A percentile compares a stretch with the other conserved stretches of the same genome.
Evolutionary conservation across 2,888 invertebrate species (phyloP).

Genomic region (Hermaeophaga mercurialis): DNA sequence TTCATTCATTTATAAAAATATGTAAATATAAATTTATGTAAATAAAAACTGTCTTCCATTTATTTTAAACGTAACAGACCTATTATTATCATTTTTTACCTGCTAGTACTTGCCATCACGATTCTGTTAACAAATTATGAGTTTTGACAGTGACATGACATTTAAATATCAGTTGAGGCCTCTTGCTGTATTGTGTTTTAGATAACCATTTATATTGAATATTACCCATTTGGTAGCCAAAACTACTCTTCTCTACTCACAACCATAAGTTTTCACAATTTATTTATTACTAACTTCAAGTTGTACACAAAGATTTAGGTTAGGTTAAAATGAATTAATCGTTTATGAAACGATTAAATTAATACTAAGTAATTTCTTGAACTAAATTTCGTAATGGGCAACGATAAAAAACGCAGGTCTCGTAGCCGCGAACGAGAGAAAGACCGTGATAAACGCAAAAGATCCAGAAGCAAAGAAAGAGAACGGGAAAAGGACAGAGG

Average conservation of each 20-base stretch:
- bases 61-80: neutral
- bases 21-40: neutral
- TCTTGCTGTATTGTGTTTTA: no score
- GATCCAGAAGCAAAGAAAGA: conserved; percentile 55
- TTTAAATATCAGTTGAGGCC: no score
- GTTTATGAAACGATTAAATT: no score
- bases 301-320: no score
- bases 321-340: no score
- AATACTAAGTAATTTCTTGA: no score
- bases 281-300: neutral
- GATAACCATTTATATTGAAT: no score
- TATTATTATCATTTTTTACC: neutral
- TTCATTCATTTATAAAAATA: neutral
- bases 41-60: neutral
- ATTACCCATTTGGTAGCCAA: no score
- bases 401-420: conserved; percentile 55
- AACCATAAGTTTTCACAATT: neutral
- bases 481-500: conserved; percentile 36
- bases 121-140: neutral
- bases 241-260: neutral
- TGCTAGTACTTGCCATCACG: conserved; percentile 5
- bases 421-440: conserved; percentile 56
- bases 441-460: conserved; percentile 48
- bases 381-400: conserved; percentile 47
- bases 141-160: no score